These are phyloP conservation scores for Girardinichthys multiradiatus DNA, from an alignment of 2,113 vertebrate species.

Conservation along the genomic window DNA sequence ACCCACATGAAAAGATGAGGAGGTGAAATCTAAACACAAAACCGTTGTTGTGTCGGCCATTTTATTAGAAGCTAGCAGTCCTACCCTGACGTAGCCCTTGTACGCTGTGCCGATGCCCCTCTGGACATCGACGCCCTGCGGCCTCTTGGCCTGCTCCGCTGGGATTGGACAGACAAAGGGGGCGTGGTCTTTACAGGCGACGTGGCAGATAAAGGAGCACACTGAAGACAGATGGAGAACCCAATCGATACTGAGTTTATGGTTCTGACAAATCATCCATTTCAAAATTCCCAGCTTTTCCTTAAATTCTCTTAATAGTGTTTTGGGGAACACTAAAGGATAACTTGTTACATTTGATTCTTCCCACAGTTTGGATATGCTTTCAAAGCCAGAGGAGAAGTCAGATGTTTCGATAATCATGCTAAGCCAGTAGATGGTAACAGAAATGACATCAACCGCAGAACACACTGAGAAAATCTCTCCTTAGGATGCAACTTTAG, in stretches of 20 bases:
- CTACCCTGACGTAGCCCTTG: constrained; percentile 96
- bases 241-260: too few relatives aligned
- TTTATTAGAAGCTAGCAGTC: not conserved
- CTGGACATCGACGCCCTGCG: constrained; percentile 95
- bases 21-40: not conserved
- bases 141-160: constrained; percentile 93
- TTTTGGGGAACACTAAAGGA: too few relatives aligned
- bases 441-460: too few relatives aligned
- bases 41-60: not conserved
- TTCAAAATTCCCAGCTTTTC: too few relatives aligned
- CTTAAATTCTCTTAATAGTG: too few relatives aligned
- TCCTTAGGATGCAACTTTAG: too few relatives aligned
- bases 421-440: too few relatives aligned
- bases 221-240: constrained; percentile 75
- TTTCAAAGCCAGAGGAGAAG: not conserved
- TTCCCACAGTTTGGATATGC: too few relatives aligned
- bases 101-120: constrained; percentile 96
- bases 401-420: too few relatives aligned
- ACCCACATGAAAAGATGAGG: too few relatives aligned
- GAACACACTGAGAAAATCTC: not conserved
- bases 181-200: constrained; percentile 92
- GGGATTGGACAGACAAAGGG: constrained; percentile 96
- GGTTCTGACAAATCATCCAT: too few relatives aligned
- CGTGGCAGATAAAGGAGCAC: constrained; percentile 95
- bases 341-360: too few relatives aligned